phyloP scores from a whole-genome alignment of 2,797 vertebrate species.

The Pantherophis vulpinus region DNA sequence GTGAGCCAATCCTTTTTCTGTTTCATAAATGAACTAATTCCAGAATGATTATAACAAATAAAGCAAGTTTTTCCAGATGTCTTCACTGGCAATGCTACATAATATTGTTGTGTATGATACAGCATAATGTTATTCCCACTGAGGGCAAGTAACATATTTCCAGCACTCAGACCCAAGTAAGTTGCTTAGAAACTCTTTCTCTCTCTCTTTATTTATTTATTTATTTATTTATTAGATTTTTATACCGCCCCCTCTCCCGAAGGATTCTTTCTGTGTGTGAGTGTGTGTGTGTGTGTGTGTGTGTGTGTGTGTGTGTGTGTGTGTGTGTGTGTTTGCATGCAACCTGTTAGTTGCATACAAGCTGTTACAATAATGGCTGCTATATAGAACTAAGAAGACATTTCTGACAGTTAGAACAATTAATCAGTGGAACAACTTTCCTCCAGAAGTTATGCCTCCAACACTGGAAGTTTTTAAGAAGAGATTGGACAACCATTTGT shows the following conservation, averaged over 20 bases:
- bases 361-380: too few relatives aligned
- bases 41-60: conserved; percentile 61
- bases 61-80: not conserved
- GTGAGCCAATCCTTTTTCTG: conserved; percentile 67
- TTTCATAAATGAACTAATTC: conserved; percentile 75
- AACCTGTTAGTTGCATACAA: not conserved
- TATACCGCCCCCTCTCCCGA: too few relatives aligned
- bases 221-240: too few relatives aligned
- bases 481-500: too few relatives aligned
- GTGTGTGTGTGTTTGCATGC: not conserved
- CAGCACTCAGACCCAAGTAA: not conserved
- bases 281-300: accelerated
- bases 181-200: not conserved
- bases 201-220: too few relatives aligned
- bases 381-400: not conserved
- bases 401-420: too few relatives aligned
- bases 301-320: too few relatives aligned
- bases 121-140: not conserved
- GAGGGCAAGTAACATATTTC: not conserved
- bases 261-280: too few relatives aligned
- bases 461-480: too few relatives aligned
- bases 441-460: too few relatives aligned
- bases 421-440: too few relatives aligned
- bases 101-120: not conserved
- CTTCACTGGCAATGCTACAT: not conserved